These are phyloP conservation scores for Heliornis fulica DNA, from an alignment of 2,113 vertebrate species.

Conservation along the genomic window DNA sequence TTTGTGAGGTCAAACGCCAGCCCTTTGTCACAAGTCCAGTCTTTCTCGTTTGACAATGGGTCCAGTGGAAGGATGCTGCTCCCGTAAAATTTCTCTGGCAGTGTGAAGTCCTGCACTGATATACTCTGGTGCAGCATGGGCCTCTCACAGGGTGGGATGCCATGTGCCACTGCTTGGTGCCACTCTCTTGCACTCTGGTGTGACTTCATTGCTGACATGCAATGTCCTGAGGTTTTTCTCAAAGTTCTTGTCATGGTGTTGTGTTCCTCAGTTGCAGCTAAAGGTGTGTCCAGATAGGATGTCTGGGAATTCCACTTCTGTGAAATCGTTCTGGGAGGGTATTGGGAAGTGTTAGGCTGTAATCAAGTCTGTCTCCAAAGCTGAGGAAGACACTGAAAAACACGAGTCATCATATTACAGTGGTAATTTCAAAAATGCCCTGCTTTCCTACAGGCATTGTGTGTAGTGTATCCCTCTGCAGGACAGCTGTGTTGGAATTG, in stretches of 20 bases:
- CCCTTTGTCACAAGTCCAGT: background rate
- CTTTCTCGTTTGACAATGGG: background rate
- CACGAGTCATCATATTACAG: background rate
- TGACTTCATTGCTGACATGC: background rate
- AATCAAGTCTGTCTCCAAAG: background rate
- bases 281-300: background rate
- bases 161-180: background rate
- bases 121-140: background rate
- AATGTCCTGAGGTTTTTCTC: background rate
- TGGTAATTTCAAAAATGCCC: background rate
- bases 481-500: background rate
- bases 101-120: background rate
- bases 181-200: rapidly evolving
- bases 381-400: background rate
- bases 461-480: background rate
- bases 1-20: background rate
- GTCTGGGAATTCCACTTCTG: background rate
- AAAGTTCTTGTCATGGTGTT: background rate
- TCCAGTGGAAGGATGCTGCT: background rate
- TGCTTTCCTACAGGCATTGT: background rate
- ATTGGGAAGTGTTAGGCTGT: background rate
- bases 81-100: background rate
- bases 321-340: background rate
- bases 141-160: background rate
- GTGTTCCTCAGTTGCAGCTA: background rate